Conservation (phyloP, 2,888 invertebrate genomes). For the Dynastes tityus region DNA sequence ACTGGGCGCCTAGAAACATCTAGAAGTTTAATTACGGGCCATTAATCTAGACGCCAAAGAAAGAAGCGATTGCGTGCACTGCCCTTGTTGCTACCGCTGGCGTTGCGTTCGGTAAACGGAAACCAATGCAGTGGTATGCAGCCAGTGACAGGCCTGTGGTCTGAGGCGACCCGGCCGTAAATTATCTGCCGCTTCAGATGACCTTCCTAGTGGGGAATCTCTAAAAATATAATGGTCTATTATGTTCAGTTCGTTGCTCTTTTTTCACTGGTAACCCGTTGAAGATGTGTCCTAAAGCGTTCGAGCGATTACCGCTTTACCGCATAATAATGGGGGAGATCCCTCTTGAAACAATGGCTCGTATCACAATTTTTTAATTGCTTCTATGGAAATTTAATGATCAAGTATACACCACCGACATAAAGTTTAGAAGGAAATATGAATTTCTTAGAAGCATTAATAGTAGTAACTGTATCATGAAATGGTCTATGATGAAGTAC, state of each 20-base stretch:
- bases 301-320: no score
- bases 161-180: conserved; percentile 1
- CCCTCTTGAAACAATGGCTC: no score
- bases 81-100: neutral
- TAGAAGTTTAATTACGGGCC: conserved; percentile 14
- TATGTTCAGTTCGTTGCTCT: conserved; percentile 21
- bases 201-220: neutral
- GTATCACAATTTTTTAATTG: no score
- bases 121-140: conserved; percentile 4
- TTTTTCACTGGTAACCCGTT: neutral
- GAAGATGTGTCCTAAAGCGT: no score
- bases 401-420: no score
- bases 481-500: no score
- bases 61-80: neutral
- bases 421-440: no score
- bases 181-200: neutral
- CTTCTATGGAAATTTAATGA: no score
- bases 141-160: neutral
- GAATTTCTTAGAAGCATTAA: no score
- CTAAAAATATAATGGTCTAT: conserved; percentile 31
- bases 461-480: no score
- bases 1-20: neutral
- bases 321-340: no score
- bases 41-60: conserved; percentile 5
- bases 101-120: neutral